Conservation (phyloP, 2,888 invertebrate genomes). For the Alsophila aescularia region DNA sequence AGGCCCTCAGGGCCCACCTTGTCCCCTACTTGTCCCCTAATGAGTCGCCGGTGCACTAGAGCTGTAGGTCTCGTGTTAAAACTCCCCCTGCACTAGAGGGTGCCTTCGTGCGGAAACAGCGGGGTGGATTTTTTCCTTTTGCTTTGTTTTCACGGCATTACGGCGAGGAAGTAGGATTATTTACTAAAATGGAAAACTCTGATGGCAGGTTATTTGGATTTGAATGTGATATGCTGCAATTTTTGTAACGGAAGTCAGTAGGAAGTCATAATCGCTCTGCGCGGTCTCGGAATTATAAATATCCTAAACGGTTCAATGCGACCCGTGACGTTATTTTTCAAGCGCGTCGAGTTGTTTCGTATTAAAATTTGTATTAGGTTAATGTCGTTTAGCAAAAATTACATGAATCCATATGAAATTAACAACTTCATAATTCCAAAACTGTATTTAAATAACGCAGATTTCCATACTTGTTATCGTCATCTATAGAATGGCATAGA, state of each 20-base stretch:
- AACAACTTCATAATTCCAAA: no score
- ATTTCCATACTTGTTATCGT: no score
- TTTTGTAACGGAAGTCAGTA: neutral
- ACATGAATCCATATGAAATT: no score
- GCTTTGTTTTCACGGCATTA: conserved; percentile 61
- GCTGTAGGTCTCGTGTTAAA: conserved; percentile 80
- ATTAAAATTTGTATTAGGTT: no score
- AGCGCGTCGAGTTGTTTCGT: no score
- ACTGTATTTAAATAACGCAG: no score
- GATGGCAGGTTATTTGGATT: conserved; percentile 26
- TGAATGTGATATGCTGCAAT: conserved; percentile 9
- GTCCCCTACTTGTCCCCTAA: conserved; percentile 79
- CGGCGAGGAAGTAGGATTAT: conserved; percentile 54
- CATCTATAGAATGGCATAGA: no score
- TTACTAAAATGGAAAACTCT: conserved; percentile 47
- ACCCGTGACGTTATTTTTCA: no score
- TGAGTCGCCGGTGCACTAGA: conserved; percentile 83
- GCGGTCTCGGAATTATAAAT: no score
- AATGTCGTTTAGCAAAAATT: no score
- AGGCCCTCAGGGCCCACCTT: conserved; percentile 73
- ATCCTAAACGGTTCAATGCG: no score
- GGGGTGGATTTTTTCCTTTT: conserved; percentile 64
- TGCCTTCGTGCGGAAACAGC: conserved; percentile 69
- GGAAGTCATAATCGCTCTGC: no score
- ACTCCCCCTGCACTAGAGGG: conserved; percentile 70